A percentile compares a stretch with the other conserved stretches of the same genome.
These are phyloP conservation scores for Hymenopus coronatus DNA, from an alignment of 2,888 invertebrate genomes.

Conservation along the genomic window DNA sequence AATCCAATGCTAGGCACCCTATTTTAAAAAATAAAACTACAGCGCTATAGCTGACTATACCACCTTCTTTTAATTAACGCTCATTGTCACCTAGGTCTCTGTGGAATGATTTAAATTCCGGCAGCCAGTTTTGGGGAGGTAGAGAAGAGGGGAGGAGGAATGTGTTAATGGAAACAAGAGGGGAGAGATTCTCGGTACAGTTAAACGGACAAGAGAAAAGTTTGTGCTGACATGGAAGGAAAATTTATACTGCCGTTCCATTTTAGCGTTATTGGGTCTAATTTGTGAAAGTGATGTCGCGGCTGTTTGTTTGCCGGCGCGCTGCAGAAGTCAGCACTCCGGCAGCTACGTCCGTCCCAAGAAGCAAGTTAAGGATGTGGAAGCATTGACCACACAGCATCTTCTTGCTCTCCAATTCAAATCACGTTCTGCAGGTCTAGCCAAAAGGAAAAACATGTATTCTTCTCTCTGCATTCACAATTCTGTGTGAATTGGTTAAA, in stretches of 20 bases:
- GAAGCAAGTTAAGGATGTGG: background rate
- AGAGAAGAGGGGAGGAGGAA: background rate
- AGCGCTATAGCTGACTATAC: background rate
- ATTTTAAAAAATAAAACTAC: background rate
- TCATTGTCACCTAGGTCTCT: slow-evolving; percentile 22
- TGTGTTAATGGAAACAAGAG: slow-evolving; percentile 13
- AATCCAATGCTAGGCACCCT: too few species aligned
- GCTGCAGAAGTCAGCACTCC: background rate
- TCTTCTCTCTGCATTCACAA: too few species aligned
- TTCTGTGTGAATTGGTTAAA: too few species aligned
- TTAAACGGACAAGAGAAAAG: slow-evolving; percentile 11
- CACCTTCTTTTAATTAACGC: slow-evolving; percentile 22
- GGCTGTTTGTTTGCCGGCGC: background rate
- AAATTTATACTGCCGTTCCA: slow-evolving; percentile 20
- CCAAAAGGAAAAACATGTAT: too few species aligned
- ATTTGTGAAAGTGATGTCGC: slow-evolving; percentile 28
- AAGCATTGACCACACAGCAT: background rate
- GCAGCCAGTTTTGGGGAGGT: background rate
- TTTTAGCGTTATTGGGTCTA: slow-evolving; percentile 31
- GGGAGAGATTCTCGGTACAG: slow-evolving; percentile 15
- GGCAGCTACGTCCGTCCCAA: background rate
- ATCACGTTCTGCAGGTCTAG: too few species aligned
- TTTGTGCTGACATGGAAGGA: slow-evolving; percentile 22
- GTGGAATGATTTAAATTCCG: slow-evolving; percentile 13
- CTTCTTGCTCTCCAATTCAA: background rate